A percentile compares a stretch with the other conserved stretches of the same genome.
These are phyloP conservation scores for Rhynchonema sp. DNA, from an alignment of 2,888 invertebrate genomes.

Conservation along the genomic window DNA sequence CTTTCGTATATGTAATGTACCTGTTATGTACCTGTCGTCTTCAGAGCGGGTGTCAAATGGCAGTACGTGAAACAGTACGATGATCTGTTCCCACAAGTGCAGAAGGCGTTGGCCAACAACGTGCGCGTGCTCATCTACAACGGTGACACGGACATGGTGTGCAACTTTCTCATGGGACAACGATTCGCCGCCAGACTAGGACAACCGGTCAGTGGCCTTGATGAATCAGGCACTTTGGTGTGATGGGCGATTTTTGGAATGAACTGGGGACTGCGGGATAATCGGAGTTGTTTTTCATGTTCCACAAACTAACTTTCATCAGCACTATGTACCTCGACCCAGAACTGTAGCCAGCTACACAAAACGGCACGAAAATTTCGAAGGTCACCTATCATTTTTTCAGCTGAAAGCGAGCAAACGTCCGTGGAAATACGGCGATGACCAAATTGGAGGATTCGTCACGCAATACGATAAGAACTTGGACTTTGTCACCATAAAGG, in stretches of 20 bases:
- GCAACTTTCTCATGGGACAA: constrained; percentile 2
- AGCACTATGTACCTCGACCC: no score
- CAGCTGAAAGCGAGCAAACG: constrained; percentile 1
- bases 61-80: neutral
- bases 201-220: neutral
- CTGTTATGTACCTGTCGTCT: no score
- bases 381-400: neutral
- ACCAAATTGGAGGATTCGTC: constrained; percentile 8
- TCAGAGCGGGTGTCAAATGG: neutral
- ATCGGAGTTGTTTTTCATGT: no score
- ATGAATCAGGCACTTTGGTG: no score
- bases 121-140: constrained; percentile 1
- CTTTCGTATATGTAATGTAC: no score
- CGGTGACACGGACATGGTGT: constrained; percentile 4
- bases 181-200: neutral
- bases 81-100: neutral
- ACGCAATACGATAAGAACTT: constrained; percentile 1
- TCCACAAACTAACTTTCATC: no score
- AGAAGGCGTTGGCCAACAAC: neutral
- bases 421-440: constrained; percentile 2
- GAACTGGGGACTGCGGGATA: no score
- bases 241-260: no score
- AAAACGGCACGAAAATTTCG: neutral
- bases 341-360: no score
- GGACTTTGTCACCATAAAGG: constrained; percentile 8